These are phyloP conservation scores for Araneus ventricosus DNA, from an alignment of 1,140 invertebrate species.

Conservation along the genomic window DNA sequence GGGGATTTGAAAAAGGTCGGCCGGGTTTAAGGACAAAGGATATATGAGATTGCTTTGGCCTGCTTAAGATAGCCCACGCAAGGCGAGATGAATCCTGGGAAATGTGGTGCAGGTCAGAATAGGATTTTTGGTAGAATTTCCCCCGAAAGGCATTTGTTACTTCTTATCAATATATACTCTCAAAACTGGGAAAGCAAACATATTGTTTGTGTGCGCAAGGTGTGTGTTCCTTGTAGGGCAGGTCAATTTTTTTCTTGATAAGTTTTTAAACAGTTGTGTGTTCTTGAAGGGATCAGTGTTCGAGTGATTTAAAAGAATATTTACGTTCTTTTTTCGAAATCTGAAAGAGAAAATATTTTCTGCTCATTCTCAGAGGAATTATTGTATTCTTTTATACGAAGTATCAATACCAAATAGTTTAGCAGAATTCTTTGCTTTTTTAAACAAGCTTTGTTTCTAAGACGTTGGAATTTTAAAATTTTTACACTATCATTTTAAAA, in stretches of 20 bases:
- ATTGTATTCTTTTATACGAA: too few species aligned
- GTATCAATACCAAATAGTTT: too few species aligned
- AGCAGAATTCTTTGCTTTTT: too few species aligned
- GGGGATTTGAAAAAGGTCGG: background rate
- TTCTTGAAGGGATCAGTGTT: background rate
- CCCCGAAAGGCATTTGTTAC: background rate
- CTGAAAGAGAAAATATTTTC: background rate
- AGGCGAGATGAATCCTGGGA: background rate
- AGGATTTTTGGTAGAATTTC: background rate
- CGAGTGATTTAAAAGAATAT: too few species aligned
- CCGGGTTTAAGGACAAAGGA: conserved; percentile 12
- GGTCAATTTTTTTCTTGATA: background rate
- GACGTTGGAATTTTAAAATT: too few species aligned
- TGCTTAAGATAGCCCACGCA: background rate
- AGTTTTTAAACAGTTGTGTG: background rate
- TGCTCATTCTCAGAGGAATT: too few species aligned
- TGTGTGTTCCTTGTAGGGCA: background rate
- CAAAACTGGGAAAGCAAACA: background rate
- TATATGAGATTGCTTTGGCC: conserved; percentile 15
- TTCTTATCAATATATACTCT: background rate
- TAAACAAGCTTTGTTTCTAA: background rate
- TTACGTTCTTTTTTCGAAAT: background rate
- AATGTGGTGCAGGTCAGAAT: background rate
- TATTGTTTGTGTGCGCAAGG: background rate
- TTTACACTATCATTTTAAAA: too few species aligned